Percentiles rank a stretch among this genome's conserved stretches.
phyloP scores from a whole-genome alignment of 1,140 invertebrate genomes.

The Cyphomyrmex costatus region DNA sequence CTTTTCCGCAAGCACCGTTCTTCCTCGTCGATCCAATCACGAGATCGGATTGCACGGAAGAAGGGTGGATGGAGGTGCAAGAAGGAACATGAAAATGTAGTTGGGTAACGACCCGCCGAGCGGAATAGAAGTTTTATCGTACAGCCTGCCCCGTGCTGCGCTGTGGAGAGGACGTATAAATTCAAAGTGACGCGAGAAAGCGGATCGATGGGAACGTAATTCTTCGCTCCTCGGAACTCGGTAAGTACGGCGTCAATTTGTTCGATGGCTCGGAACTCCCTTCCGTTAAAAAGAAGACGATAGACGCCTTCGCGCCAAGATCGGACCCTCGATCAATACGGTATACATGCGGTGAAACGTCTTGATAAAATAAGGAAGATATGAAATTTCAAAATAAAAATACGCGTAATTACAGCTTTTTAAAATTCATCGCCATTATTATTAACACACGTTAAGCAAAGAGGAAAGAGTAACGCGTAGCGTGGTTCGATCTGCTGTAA shows the following conservation, averaged over 20 bases:
- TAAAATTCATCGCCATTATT: conserved; percentile 11
- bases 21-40: conserved; percentile 58
- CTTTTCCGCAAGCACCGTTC: conserved; percentile 52
- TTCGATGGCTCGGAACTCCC: conserved; percentile 60
- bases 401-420: neutral
- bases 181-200: conserved; percentile 65
- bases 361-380: conserved; percentile 29
- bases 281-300: conserved; percentile 66
- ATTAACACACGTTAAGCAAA: neutral
- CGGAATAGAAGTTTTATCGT: conserved; percentile 69
- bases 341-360: conserved; percentile 31
- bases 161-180: conserved; percentile 59
- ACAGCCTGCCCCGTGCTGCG: conserved; percentile 20
- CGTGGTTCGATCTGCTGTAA: neutral
- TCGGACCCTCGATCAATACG: conserved; percentile 57
- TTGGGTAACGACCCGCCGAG: conserved; percentile 63
- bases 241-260: conserved; percentile 64
- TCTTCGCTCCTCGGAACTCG: conserved; percentile 63
- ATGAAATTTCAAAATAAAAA: neutral
- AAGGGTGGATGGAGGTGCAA: neutral
- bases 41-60: conserved; percentile 65
- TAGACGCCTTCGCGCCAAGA: conserved; percentile 54
- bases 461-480: neutral
- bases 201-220: conserved; percentile 66
- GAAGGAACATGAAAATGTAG: conserved; percentile 54